Evolutionary conservation across 2,797 vertebrate genomes (phyloP).

Genomic region (Sus cebifrons): DNA sequence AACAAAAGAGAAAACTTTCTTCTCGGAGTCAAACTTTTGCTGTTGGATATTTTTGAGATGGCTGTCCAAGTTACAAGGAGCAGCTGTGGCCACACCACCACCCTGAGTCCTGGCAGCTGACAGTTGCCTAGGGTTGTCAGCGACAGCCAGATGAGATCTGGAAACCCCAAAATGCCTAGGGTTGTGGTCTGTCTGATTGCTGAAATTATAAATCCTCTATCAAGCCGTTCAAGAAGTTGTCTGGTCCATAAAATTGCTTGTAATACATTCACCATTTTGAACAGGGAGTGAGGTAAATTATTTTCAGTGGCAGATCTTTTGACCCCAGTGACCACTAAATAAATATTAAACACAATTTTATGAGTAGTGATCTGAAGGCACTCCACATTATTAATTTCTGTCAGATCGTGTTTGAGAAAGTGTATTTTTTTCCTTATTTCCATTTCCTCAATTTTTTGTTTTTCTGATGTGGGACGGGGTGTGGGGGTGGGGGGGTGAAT

Average conservation of each 20-base stretch:
- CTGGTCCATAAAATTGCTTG: neutral
- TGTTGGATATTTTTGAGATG: neutral
- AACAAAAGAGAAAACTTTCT: neutral
- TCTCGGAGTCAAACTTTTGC: neutral
- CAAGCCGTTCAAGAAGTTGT: conserved; percentile 11
- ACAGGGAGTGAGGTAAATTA: neutral
- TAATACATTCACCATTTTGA: neutral
- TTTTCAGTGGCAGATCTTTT: conserved; percentile 50
- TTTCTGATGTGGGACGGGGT: neutral
- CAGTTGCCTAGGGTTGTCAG: conserved; percentile 11
- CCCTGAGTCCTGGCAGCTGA: conserved; percentile 41
- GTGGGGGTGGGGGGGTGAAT: neutral
- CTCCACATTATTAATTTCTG: neutral
- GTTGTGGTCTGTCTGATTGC: neutral
- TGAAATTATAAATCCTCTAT: neutral
- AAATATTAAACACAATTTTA: conserved; percentile 12
- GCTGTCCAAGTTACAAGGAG: neutral
- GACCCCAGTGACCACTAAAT: neutral
- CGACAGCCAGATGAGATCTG: conserved; percentile 1
- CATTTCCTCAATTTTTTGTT: neutral
- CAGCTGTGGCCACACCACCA: conserved; percentile 45
- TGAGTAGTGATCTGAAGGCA: neutral
- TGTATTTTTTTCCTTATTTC: neutral
- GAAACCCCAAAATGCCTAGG: neutral
- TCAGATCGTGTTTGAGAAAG: neutral